Percentiles rank a stretch among this genome's conserved stretches.
Evolutionary conservation across 2,888 invertebrate species (phyloP).

Genomic region (Rutpela maculata): DNA sequence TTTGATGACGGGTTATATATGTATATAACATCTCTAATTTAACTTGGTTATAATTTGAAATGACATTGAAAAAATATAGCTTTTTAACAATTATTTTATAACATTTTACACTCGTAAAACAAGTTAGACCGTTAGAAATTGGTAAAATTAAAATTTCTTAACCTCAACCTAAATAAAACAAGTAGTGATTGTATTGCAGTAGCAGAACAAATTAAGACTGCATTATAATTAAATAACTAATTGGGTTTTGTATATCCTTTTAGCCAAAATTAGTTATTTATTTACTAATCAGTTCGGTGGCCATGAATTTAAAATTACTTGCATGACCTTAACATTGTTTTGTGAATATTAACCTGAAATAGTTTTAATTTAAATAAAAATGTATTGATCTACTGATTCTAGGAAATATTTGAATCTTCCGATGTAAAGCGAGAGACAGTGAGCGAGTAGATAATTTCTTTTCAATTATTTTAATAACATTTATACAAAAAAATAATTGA

Average conservation of each 20-base stretch:
- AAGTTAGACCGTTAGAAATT: not conserved
- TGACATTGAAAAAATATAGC: too few relatives aligned
- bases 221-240: not conserved
- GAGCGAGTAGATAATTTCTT: too few relatives aligned
- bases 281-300: not conserved
- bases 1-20: too few relatives aligned
- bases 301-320: not conserved
- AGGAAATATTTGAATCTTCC: not conserved
- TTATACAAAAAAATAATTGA: too few relatives aligned
- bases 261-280: not conserved
- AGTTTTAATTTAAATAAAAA: not conserved
- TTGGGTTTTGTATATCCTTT: not conserved
- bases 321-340: not conserved
- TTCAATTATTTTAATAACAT: too few relatives aligned
- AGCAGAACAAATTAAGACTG: not conserved
- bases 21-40: too few relatives aligned
- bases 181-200: not conserved
- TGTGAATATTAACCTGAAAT: not conserved
- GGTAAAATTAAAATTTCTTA: not conserved
- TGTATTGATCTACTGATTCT: not conserved
- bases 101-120: too few relatives aligned
- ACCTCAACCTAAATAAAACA: constrained; percentile 11
- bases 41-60: too few relatives aligned
- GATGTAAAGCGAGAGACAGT: too few relatives aligned
- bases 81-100: too few relatives aligned